Evolutionary conservation across 1,140 invertebrate species (phyloP).

Genomic region (Calosoma granatense): DNA sequence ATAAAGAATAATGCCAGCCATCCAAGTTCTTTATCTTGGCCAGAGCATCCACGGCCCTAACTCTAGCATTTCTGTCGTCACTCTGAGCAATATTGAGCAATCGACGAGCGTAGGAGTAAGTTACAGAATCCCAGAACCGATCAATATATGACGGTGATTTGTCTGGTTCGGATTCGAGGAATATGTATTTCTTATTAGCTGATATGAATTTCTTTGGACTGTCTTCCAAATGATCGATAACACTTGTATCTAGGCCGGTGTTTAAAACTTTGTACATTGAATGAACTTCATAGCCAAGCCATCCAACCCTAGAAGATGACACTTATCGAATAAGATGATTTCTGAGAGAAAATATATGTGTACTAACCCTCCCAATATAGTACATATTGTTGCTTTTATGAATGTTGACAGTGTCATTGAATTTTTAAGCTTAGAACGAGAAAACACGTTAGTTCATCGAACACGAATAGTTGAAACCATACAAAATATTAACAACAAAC

Average conservation of each 20-base stretch:
- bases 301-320: constrained; percentile 24
- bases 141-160: constrained; percentile 14
- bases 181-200: background rate
- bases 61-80: constrained; percentile 31
- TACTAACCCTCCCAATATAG: no score
- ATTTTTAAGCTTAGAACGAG: no score
- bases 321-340: no score
- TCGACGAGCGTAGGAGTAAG: constrained; percentile 38
- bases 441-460: no score
- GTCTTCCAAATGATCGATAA: constrained; percentile 22
- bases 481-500: no score
- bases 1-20: constrained; percentile 50
- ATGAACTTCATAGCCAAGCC: constrained; percentile 27
- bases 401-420: no score
- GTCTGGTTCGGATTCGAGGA: background rate
- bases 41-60: constrained; percentile 36
- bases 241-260: constrained; percentile 26
- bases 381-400: no score
- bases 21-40: constrained; percentile 28
- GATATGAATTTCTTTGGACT: background rate
- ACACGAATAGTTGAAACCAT: no score
- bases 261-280: constrained; percentile 25
- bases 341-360: no score
- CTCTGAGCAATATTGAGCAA: constrained; percentile 35
- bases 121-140: constrained; percentile 33